Evolutionary conservation across 2,888 invertebrate genomes (phyloP), one percentile per base, ranked within the genome.

Genomic region (Drosophila rubida): DNA sequence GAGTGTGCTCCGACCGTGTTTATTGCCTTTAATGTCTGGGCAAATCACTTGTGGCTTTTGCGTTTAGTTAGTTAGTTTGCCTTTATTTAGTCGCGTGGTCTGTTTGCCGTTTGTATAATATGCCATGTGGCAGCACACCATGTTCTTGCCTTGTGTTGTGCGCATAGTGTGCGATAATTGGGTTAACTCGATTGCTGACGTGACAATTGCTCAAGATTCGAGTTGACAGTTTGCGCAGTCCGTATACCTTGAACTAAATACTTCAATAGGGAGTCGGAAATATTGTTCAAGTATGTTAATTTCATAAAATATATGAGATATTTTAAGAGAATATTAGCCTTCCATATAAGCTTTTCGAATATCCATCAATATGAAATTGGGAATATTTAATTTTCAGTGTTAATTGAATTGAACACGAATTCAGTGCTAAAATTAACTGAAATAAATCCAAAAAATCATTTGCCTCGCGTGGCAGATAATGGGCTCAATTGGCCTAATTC

Each of bases 401-500:
- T n/a, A n/a, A n/a, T n/a, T n/a, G n/a, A n/a, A 19, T 19, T 19
- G 19, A 19, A 19, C 19, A 19, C 19, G 19, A 19, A 19, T 19
- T 19, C 19, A 25, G 35, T 16, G 13, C 11, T 9, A 44, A 45
- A 25, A 42, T 42, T 27, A 23, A 16, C 25, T 4, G 3, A 19
- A 1, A 3, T 48, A 0, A 25, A 25, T 19, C 19, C 0, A 41
- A 44, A 25, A 25, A 50, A 9, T 41, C 32, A 16, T 53, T 19
- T 13, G 42, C 44, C 13, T 27, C 35, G 41, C 25, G 55, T 64
- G 63, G 42, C 63, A 51, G 16, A 23, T 62, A 60, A 68, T 57
- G 39, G 49, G 46, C 42, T 63, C 78, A 75, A 74, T 78, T 78
- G 70, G 65, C 76, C 46, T 55, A 64, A 75, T 63, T 75, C 44